A percentile compares a stretch with the other conserved stretches of the same genome.
These are phyloP conservation scores for Zaprionus bogoriensis DNA, from an alignment of 2,888 invertebrate species.

Conservation along the genomic window DNA sequence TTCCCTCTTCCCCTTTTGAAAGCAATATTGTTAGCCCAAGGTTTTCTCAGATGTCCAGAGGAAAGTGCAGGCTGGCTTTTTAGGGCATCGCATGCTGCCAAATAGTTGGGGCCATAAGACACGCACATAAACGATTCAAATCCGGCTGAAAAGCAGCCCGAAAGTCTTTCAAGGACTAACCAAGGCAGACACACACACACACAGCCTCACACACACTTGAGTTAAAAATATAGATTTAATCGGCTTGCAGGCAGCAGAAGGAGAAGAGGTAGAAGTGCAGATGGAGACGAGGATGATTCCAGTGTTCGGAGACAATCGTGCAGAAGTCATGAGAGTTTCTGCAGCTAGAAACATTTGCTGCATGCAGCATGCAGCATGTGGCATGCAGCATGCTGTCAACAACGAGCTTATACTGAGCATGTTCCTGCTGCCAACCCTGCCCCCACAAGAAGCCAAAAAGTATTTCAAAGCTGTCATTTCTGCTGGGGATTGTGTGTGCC, in stretches of 20 bases:
- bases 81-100: neutral
- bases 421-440: neutral
- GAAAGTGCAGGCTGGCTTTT: too few species aligned
- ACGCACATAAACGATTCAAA: neutral
- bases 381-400: slow-evolving; percentile 9
- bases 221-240: slow-evolving; percentile 3
- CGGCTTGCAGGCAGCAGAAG: slow-evolving; percentile 21
- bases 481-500: slow-evolving; percentile 20
- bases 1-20: too few species aligned
- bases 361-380: neutral
- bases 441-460: too few species aligned
- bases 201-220: neutral
- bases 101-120: neutral
- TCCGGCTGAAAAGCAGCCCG: neutral
- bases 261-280: too few species aligned
- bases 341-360: slow-evolving; percentile 1
- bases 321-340: slow-evolving; percentile 19
- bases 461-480: slow-evolving; percentile 28
- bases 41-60: too few species aligned
- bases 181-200: neutral
- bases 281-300: neutral
- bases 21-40: too few species aligned
- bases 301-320: slow-evolving; percentile 13
- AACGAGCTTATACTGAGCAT: slow-evolving; percentile 23
- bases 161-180: neutral